Conservation (phyloP, 2,888 invertebrate species). For the Tillus elongatus region DNA sequence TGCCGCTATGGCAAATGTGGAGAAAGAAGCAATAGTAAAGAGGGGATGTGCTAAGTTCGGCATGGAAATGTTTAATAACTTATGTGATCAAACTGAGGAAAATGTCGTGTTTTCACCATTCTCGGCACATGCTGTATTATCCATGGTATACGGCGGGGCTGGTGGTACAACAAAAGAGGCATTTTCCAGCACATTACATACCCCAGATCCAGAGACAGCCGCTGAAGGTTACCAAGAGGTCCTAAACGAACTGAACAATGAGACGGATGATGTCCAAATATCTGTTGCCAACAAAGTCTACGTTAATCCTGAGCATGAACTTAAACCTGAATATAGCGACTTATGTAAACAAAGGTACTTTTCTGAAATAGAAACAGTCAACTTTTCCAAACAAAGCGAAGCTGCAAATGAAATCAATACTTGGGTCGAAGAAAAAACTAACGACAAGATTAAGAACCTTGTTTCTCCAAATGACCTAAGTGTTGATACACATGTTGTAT, state of each 20-base stretch:
- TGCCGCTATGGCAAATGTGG: no score
- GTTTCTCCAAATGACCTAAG: conserved; percentile 23
- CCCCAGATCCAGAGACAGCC: conserved; percentile 22
- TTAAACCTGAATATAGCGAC: conserved; percentile 48
- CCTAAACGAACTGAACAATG: conserved; percentile 21
- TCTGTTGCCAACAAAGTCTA: conserved; percentile 52
- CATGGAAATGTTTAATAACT: no score
- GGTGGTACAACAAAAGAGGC: conserved; percentile 30
- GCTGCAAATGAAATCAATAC: conserved; percentile 31
- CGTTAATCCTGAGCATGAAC: conserved; percentile 44
- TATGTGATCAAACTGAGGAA: no score
- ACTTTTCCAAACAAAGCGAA: conserved; percentile 22
- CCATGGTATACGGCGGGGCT: conserved; percentile 32
- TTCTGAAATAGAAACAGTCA: conserved; percentile 46
- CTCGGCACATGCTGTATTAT: conserved; percentile 32
- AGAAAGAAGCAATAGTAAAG: no score
- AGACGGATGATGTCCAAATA: conserved; percentile 22
- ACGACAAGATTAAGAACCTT: conserved; percentile 32
- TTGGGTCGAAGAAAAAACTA: conserved; percentile 36
- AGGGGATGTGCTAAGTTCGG: no score
- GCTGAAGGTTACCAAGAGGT: conserved; percentile 16
- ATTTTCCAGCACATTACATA: conserved; percentile 21
- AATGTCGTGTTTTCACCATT: conserved; percentile 35
- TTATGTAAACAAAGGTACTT: conserved; percentile 53
- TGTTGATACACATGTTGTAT: conserved; percentile 26